Evolutionary conservation across 2,888 invertebrate species (phyloP).

Genomic region (Therioaphis trifolii): DNA sequence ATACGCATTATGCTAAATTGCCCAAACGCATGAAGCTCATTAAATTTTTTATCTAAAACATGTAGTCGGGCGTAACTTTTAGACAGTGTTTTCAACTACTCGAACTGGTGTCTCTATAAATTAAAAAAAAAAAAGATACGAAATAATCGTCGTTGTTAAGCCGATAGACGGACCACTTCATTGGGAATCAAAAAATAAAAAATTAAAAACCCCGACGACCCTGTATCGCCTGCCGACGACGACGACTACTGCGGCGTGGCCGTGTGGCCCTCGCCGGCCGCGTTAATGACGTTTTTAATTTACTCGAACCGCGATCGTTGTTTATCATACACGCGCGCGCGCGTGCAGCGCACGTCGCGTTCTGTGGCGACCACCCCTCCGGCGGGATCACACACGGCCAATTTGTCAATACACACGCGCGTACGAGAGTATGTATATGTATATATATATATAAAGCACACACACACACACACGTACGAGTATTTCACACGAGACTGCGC

Average conservation of each 20-base stretch:
- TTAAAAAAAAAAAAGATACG: too few species aligned
- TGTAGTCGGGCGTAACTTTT: too few species aligned
- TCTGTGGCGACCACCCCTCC: conserved; percentile 38
- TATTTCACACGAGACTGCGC: too few species aligned
- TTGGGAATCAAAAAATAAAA: background rate
- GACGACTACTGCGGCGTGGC: background rate
- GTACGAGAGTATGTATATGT: background rate
- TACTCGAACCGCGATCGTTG: conserved; percentile 34
- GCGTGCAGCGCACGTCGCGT: background rate
- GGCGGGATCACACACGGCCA: conserved; percentile 48
- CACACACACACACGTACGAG: background rate
- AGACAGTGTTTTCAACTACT: too few species aligned
- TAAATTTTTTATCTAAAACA: too few species aligned
- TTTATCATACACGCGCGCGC: conserved; percentile 6
- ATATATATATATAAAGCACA: background rate
- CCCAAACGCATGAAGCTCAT: too few species aligned
- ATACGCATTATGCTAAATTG: too few species aligned
- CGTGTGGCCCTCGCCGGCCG: background rate
- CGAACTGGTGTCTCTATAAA: too few species aligned
- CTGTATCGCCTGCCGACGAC: too few species aligned
- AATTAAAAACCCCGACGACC: background rate
- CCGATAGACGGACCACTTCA: too few species aligned
- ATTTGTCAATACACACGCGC: conserved; percentile 55
- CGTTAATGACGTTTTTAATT: conserved; percentile 59
- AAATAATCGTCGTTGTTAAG: too few species aligned